Evolutionary conservation across 2,113 vertebrate species (phyloP), one percentile per base, ranked within the genome.

Genomic region (Zosterops japonicus): DNA sequence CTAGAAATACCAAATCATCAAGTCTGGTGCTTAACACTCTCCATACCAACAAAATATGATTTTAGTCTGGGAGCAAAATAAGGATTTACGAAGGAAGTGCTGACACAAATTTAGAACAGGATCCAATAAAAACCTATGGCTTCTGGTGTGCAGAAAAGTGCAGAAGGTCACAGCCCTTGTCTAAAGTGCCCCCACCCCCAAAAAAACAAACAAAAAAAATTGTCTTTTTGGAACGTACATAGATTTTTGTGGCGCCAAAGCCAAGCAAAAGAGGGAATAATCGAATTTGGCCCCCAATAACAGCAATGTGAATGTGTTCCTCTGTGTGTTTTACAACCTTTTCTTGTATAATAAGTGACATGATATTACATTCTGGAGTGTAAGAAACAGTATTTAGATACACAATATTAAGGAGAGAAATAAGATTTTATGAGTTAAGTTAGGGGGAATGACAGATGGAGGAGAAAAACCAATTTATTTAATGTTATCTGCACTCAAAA

Each of bases 1-100:
- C 69, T 92, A 92, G 69, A 92, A 96, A 95, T 49, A 93, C n/a
- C 64, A 93, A 68, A 76, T 84, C 42, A 25, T 83, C 42, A 53
- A 71, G 47, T 75, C 39, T 83, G 20, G 10, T 67, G 21, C 39
- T 94, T 88, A 52, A 41, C 35, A 25, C 15, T 23, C 33, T 75
- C 53, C 39, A 52, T 0, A 0, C 35, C 50, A 77, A 42, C 9
- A 39, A 88, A 89, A 92, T 5, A 81, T 49, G 25, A 25, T 91
- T 89, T 79, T 77, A 76, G 60, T 65, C 69, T 82, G 39, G 41
- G 50, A 59, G 82, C 76, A 89, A 93, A 95, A 96, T 82, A 94
- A 75, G 31, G 15, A 87, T 75, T 95, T 84, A 89, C 89, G 89
- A 91, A 76, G 57, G 53, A 94, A 95, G 35, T 89, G 65, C 95